Base-by-base conservation (phyloP, 37 sponge, comb jelly and placozoan species). In the Crambe crambe region DNA sequence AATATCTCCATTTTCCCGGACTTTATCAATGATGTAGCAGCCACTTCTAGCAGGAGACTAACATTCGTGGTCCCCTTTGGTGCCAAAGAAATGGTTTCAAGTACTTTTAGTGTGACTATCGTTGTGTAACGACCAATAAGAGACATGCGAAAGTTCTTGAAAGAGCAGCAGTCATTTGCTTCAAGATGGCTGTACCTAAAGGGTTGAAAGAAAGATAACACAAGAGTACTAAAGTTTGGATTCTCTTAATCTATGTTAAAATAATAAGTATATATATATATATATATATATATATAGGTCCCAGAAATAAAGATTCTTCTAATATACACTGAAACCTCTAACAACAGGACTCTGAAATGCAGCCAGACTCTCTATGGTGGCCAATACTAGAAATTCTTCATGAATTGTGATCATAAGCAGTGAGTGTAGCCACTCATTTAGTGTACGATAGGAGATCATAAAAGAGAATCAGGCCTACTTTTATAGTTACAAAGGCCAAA, bases 1-100 rank as follows among this genome's bases (percentile, higher is more conserved):
- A 92, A 92, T 41, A 92, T 92, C 20, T 79, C 89, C 27, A 76
- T 22, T 41, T 81, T 82, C 3, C 84, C 83, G 18, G 82, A 40
- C 29, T 44, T 31, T 21, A 85, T 73, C 35, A 92, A 73, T 3
- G 65, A 76, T 0, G 56, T 63, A 1, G 89, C 93, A 30, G 79
- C 86, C 27, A 57, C 84, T 20, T 54, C 70, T 20, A 92, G 70
- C 41, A 92, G 29, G 31, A 42, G 29, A 59, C 85, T 86, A 17
- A 82, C 78, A 30, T 80, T 77, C 1, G 71, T 72, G 42, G 83
- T 39, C n/a, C 93, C 93, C 1, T 71, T 68, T 4, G 93, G 93
- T 3, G 71, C 86, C 51, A 84, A 0, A 2, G 72, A 59, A 1
- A 85, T 39, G 27, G 39, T 76, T 68, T 92, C 89, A 60, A 92